Percentiles rank a stretch among this genome's conserved stretches.
Conservation (phyloP, 35 echinoderm and acorn worm genomes). For the Ophiothrix spiculata region DNA sequence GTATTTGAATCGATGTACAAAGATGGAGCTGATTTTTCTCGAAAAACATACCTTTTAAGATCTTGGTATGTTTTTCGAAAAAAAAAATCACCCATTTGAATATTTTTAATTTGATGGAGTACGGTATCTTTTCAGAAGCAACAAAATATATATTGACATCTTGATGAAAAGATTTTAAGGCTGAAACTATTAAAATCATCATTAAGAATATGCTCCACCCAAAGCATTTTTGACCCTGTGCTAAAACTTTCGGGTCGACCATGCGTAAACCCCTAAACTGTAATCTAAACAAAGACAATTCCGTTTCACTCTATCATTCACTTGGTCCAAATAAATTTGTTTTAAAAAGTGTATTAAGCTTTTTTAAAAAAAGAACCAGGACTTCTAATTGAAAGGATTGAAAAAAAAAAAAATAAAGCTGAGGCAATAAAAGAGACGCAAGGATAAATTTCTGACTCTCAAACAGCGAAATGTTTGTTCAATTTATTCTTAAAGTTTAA, state of each 20-base stretch:
- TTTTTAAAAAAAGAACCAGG: too few species aligned
- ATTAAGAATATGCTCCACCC: too few species aligned
- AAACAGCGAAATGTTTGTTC: constrained; percentile 1
- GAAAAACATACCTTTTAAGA: neutral
- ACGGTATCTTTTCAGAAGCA: neutral
- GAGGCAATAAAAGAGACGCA: constrained; percentile 13
- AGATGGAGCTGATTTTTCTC: neutral
- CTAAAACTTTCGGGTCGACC: neutral
- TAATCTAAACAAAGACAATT: too few species aligned
- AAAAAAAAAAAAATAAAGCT: constrained; percentile 22
- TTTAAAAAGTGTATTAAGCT: too few species aligned
- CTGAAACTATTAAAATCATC: neutral
- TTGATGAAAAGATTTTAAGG: neutral
- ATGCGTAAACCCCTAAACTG: too few species aligned
- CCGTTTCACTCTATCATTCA: too few species aligned
- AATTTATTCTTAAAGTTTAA: neutral
- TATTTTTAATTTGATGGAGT: neutral
- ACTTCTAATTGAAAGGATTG: neutral
- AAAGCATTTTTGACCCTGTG: too few species aligned
- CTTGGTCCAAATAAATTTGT: too few species aligned
- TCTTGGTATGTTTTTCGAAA: too few species aligned
- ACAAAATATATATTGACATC: neutral
- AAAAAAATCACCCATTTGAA: neutral
- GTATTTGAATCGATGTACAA: neutral
- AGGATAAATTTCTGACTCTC: constrained; percentile 9